Conservation (phyloP, 2,797 vertebrate genomes). For the Australoheros facetus region DNA sequence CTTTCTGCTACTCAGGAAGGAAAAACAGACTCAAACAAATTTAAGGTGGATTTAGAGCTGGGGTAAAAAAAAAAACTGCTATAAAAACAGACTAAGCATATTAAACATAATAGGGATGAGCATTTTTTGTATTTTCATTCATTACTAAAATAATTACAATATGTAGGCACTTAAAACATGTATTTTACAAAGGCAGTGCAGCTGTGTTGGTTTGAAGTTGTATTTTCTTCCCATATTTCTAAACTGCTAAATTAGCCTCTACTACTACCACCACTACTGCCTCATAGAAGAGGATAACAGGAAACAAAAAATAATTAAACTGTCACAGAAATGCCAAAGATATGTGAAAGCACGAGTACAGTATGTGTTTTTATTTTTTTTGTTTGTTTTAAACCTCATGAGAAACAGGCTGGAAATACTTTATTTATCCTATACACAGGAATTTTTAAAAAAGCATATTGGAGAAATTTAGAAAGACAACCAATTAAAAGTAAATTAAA, state of each 20-base stretch:
- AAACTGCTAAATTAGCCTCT: not conserved
- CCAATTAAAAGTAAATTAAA: not conserved
- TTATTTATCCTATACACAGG: not conserved
- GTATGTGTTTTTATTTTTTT: not conserved
- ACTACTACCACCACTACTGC: not conserved
- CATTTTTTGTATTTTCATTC: not conserved
- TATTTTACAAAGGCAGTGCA: not conserved
- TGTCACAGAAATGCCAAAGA: too few relatives aligned
- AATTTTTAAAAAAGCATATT: not conserved
- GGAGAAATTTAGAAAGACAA: not conserved
- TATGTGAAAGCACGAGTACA: not conserved
- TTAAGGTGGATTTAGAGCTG: not conserved
- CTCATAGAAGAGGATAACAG: not conserved
- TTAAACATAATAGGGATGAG: conserved; percentile 32
- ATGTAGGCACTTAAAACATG: not conserved
- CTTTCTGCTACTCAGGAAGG: not conserved
- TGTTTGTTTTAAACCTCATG: not conserved
- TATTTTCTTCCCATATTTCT: not conserved
- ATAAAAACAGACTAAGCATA: not conserved
- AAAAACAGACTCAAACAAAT: not conserved
- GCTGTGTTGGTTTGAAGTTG: not conserved
- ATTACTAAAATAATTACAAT: not conserved
- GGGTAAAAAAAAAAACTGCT: not conserved
- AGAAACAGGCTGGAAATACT: not conserved
- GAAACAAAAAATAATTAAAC: too few relatives aligned